Base-by-base conservation (phyloP, 2,888 invertebrate genomes). In the Eupithecia insigniata region DNA sequence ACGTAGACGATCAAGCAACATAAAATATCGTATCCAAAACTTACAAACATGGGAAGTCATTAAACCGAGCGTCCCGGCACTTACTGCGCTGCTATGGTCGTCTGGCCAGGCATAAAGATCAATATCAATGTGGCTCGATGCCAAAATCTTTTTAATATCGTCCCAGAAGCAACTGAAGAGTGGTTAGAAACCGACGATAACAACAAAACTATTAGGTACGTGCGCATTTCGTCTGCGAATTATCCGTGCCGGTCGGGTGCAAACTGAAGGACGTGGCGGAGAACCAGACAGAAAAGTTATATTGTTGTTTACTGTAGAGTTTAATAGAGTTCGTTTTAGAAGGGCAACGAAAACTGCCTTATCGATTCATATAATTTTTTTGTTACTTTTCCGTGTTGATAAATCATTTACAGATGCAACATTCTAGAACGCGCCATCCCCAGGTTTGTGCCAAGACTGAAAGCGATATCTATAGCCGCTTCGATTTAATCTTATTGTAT, bases 61-160 rank as follows among this genome's bases (percentile, higher is more conserved):
- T 93, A 93, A 92, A 91, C 84, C 88, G 87, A 90, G 89, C 85
- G 87, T 88, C 89, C 87, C 87, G 88, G 90, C 88, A 92, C 90
- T 92, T 92, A 89, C 86, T 87, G 85, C 88, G 88, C 87, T 91
- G 86, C 88, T 89, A 92, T 89, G 89, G 89, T 90, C 88, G 91
- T 92, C 92, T 92, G 92, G 92, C 89, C 89, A 87, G 90, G 91
- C 92, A 92, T 92, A 90, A 92, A 93, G 93, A 93, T 94, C 93
- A 91, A 93, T 93, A 94, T 93, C 93, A 88, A 79, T 83, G 87
- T 94, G 94, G 93, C 93, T 83, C 87, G 84, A 83, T 91, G 93
- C 94, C 94, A 94, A 92, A 90, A 93, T 92, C 92, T 93, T 93
- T 93, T 93, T 93, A 93, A 93, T 93, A 94, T 92, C 92, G 86